Base-by-base conservation (phyloP, 2,113 vertebrate species). In the Myodes glareolus region DNA sequence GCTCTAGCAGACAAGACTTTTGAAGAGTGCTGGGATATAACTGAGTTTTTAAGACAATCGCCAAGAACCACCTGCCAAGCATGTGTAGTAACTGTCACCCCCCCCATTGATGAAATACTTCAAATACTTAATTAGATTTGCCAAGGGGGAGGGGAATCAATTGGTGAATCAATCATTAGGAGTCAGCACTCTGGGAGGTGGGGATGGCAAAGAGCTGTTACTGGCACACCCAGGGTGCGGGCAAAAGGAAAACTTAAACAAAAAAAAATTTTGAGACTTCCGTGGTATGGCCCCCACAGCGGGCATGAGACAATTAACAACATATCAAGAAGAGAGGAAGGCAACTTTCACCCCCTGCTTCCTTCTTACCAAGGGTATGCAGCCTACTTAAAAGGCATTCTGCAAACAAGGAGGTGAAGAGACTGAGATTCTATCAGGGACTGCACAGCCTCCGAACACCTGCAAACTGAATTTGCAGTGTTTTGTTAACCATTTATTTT, bases 1-100 rank as follows among this genome's bases (percentile, higher is more conserved):
- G 99, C 99, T 99, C 99, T 98, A 98, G 99, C 99, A 99, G 99
- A 99, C 97, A 98, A 98, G 98, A 98, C 98, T 98, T 98, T 98
- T 98, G 96, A 98, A 65, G 98, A 98, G 98, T 98, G 98, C 98
- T 98, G 98, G 97, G 98, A 98, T 90, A 81, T 98, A 98, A 98
- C 98, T 65, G 97, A 97, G 98, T 98, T 98, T 98, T 98, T 98
- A 98, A 98, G 97, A 98, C 98, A 98, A 98, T 97, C 98, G 97
- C 95, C 67, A 98, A 98, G 97, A 98, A 98, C 98, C 98, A 98
- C 98, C 98, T 98, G 98, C 98, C 97, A 98, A 96, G 98, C 97
- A 96, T 97, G 87, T 98, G 96, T 95, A 97, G 98, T 98, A 98
- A 98, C 98, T 39, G 4, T 93, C 6, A 97, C 76, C 27, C 27